Conservation (phyloP, 2,113 vertebrate species). For the Empidonax traillii region DNA sequence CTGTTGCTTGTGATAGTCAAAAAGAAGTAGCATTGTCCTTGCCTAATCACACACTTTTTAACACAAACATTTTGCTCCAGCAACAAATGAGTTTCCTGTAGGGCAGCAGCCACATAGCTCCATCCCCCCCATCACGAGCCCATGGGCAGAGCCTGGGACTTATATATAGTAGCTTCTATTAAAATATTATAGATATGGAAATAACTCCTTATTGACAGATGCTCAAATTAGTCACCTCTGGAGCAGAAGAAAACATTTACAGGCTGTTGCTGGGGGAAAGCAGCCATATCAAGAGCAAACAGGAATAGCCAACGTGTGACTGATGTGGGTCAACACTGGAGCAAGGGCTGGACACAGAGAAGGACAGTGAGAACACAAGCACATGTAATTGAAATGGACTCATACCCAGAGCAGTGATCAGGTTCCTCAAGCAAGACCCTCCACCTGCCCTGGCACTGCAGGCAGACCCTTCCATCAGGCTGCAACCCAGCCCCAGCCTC, state of each 20-base stretch:
- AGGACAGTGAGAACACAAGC: fast-evolving
- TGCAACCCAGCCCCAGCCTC: not conserved
- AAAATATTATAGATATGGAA: not conserved
- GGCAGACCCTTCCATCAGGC: not conserved
- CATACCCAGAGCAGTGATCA: not conserved
- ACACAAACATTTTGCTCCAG: not conserved
- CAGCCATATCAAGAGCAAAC: not conserved
- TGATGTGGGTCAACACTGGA: not conserved
- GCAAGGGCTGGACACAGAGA: not conserved
- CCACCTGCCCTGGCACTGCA: fast-evolving
- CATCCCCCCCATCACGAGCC: fast-evolving
- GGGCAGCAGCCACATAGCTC: not conserved
- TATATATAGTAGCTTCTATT: not conserved
- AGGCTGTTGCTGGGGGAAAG: not conserved
- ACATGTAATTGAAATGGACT: fast-evolving
- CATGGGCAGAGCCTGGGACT: not conserved
- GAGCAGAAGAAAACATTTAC: not conserved
- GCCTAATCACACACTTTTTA: not conserved
- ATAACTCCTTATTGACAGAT: not conserved
- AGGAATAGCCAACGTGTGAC: not conserved
- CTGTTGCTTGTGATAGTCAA: not conserved
- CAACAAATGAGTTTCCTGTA: not conserved
- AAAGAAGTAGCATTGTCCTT: not conserved
- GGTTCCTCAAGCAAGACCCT: not conserved
- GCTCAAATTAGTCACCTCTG: not conserved